Percentiles rank a stretch among this genome's conserved stretches.
Evolutionary conservation across 1,140 invertebrate species (phyloP).

Genomic region (Drosophila subobscura): DNA sequence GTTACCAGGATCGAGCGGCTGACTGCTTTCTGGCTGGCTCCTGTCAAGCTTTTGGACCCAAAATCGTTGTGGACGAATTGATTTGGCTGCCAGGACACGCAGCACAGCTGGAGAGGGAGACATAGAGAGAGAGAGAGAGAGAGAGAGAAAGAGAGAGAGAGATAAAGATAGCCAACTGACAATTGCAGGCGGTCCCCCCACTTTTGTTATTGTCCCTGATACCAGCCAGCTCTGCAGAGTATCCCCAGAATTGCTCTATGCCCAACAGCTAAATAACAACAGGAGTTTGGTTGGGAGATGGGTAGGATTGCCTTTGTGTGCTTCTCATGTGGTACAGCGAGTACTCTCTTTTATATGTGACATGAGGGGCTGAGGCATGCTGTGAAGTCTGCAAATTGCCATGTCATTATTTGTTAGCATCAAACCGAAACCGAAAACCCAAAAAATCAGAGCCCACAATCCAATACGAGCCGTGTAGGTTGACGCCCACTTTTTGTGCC

Average conservation of each 20-base stretch:
- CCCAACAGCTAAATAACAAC: slow-evolving; percentile 57
- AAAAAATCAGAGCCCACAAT: slow-evolving; percentile 13
- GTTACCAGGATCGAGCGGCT: slow-evolving; percentile 39
- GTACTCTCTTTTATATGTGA: slow-evolving; percentile 13
- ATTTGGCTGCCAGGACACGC: slow-evolving; percentile 61
- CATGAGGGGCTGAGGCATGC: slow-evolving; percentile 51
- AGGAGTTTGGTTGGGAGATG: slow-evolving; percentile 25
- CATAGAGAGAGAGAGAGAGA: neutral
- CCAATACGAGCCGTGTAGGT: slow-evolving; percentile 40
- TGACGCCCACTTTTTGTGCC: slow-evolving; percentile 39
- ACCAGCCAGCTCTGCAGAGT: slow-evolving; percentile 33
- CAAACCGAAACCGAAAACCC: slow-evolving; percentile 51
- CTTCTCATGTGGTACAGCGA: slow-evolving; percentile 47
- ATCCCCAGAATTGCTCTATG: slow-evolving; percentile 16
- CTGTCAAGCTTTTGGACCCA: slow-evolving; percentile 57
- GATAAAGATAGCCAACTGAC: slow-evolving; percentile 52
- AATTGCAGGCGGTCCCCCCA: slow-evolving; percentile 68
- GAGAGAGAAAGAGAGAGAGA: too few species aligned
- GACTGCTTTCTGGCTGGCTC: neutral
- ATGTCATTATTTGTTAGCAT: slow-evolving; percentile 83
- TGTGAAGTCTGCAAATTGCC: slow-evolving; percentile 83
- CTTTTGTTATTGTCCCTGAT: slow-evolving; percentile 59
- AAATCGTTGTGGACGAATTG: slow-evolving; percentile 57
- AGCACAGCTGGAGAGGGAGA: too few species aligned
- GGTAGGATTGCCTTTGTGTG: slow-evolving; percentile 65